Base-by-base conservation (phyloP, 37 sponge, comb jelly and placozoan species). In the Spongia lamella region DNA sequence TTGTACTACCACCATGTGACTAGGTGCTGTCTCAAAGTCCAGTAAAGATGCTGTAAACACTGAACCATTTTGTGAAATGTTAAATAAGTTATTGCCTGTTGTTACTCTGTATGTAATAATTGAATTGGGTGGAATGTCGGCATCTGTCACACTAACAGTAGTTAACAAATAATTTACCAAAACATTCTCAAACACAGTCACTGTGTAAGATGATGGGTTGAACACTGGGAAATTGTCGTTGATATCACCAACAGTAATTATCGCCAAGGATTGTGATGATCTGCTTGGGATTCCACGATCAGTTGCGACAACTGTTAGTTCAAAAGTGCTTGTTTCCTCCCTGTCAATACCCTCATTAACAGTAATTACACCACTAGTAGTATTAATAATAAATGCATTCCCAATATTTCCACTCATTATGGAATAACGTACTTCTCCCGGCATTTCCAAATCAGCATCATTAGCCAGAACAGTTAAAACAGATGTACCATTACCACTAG, bases 221-320 rank as follows among this genome's bases (percentile, higher is more conserved):
- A 83, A 89, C n/a, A 39, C 32, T 26, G 89, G 89, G 24, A 56
- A 61, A 57, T 38, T 63, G 16, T 83, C 80, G 38, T 92, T 92
- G 9, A 83, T 63, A 21, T 82, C 81, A 20, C 70, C 57, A 24
- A 92, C 84, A 26, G 57, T 7, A 32, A 92, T 51, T 29, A 38
- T 78, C n/a, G 86, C 63, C 7, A 61, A 69, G 13, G 66, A 72
- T 29, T 72, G 71, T 24, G 66, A 71, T 16, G 81, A 76, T 51
- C 49, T 15, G 32, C 81, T 80, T 51, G 79, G 81, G n/a, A 20
- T 31, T 11, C 60, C 63, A 30, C 83, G 87, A 85, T 91, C 92
- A 13, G 33, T 82, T 14, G 83, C 92, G n/a, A 60, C 50, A 7
- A 78, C 87, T 24, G 25, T 14, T 7, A 91, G 52, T 2, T 2